Evolutionary conservation across 2,113 vertebrate genomes (phyloP).

Genomic region (Equus przewalskii): DNA sequence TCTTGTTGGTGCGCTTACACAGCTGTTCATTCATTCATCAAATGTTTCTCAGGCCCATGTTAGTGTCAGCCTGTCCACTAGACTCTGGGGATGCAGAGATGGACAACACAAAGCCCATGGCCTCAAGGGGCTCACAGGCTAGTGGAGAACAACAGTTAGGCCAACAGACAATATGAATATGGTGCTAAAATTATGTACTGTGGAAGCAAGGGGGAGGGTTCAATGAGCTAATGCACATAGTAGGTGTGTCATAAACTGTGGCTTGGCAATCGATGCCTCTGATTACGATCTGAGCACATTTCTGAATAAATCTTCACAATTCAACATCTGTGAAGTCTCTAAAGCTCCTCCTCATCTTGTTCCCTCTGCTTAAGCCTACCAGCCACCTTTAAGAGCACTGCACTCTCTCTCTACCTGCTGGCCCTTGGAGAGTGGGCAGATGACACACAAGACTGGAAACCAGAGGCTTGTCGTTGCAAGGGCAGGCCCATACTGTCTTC

Average conservation of each 20-base stretch:
- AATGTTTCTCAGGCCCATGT: neutral
- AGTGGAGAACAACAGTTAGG: neutral
- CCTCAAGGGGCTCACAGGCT: neutral
- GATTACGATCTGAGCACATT: neutral
- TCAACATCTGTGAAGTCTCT: neutral
- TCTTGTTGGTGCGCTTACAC: neutral
- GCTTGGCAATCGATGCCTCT: neutral
- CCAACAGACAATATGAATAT: neutral
- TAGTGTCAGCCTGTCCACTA: neutral
- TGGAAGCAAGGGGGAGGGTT: neutral
- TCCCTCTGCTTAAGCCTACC: neutral
- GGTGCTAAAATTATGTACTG: neutral
- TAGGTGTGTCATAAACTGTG: neutral
- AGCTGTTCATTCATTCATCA: neutral
- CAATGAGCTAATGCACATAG: neutral
- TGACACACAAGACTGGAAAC: neutral
- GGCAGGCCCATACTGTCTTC: neutral
- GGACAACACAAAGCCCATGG: neutral
- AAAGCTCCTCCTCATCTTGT: neutral
- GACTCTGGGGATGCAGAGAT: neutral
- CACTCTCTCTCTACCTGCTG: neutral
- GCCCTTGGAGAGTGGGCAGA: neutral
- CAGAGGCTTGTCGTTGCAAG: neutral
- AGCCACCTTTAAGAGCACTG: neutral
- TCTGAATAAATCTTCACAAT: neutral